Conservation (phyloP, 2,888 invertebrate genomes). For the Amphipyra tragopoginis region DNA sequence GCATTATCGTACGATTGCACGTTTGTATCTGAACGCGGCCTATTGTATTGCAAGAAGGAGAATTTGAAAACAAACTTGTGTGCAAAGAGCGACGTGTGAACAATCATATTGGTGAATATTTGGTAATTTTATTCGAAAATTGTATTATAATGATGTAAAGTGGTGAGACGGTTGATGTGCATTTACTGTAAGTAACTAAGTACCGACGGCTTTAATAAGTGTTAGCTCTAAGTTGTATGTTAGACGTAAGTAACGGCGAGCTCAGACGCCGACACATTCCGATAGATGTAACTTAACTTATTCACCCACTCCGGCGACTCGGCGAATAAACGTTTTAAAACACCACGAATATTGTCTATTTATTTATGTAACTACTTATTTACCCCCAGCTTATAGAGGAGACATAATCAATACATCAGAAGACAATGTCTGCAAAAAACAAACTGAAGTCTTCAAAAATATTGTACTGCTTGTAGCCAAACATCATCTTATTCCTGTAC, state of each 20-base stretch:
- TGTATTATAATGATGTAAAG: conserved; percentile 1
- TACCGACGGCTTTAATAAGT: conserved; percentile 75
- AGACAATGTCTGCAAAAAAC: too few species aligned
- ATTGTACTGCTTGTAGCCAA: too few species aligned
- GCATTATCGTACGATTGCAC: too few species aligned
- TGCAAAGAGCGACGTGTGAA: too few species aligned
- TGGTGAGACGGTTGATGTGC: conserved; percentile 44
- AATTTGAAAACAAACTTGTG: too few species aligned
- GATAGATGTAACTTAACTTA: conserved; percentile 77
- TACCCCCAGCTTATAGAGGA: too few species aligned
- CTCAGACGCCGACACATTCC: conserved; percentile 68
- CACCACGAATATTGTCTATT: conserved; percentile 55
- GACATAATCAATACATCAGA: too few species aligned
- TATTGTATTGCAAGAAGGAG: neutral
- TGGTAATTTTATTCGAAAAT: neutral
- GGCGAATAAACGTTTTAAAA: conserved; percentile 35
- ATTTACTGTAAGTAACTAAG: conserved; percentile 68
- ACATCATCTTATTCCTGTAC: too few species aligned
- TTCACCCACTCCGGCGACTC: conserved; percentile 63
- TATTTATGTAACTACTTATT: neutral
- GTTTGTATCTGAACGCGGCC: neutral
- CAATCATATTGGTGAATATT: neutral
- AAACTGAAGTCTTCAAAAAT: too few species aligned
- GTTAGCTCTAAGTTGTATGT: conserved; percentile 47
- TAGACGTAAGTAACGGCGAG: neutral